phyloP scores from a whole-genome alignment of 2,797 vertebrate species.

The Triplophysa yarkandensis region DNA sequence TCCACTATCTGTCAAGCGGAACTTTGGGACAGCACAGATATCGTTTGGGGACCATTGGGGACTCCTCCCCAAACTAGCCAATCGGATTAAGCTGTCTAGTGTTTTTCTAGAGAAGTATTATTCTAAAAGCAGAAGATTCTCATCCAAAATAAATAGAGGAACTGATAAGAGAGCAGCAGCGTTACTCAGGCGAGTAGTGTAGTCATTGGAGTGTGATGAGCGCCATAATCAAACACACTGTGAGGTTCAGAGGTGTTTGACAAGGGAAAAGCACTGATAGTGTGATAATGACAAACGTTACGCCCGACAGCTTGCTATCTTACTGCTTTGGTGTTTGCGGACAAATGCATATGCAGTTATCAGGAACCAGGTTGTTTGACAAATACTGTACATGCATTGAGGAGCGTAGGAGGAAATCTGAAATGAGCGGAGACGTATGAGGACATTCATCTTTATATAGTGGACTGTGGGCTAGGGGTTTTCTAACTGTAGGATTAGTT shows the following conservation, averaged over 20 bases:
- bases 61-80: conserved; percentile 4
- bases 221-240: background rate
- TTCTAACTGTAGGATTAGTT: too few species aligned
- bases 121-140: background rate
- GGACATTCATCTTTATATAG: background rate
- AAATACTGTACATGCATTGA: background rate
- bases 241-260: background rate
- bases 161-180: conserved; percentile 1
- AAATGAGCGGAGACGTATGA: background rate
- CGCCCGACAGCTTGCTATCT: conserved; percentile 33
- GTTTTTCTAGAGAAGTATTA: background rate
- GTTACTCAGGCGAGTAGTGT: background rate
- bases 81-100: background rate
- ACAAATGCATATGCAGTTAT: background rate
- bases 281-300: background rate
- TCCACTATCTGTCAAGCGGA: conserved; percentile 28
- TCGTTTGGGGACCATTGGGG: background rate
- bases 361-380: background rate
- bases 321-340: background rate
- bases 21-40: conserved; percentile 18
- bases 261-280: background rate
- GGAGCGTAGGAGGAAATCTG: background rate
- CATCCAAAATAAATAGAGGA: background rate
- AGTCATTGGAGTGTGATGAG: conserved; percentile 11
- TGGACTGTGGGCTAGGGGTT: too few species aligned